These are phyloP conservation scores for Cenopis cana DNA, from an alignment of 2,888 invertebrate species.

Conservation along the genomic window DNA sequence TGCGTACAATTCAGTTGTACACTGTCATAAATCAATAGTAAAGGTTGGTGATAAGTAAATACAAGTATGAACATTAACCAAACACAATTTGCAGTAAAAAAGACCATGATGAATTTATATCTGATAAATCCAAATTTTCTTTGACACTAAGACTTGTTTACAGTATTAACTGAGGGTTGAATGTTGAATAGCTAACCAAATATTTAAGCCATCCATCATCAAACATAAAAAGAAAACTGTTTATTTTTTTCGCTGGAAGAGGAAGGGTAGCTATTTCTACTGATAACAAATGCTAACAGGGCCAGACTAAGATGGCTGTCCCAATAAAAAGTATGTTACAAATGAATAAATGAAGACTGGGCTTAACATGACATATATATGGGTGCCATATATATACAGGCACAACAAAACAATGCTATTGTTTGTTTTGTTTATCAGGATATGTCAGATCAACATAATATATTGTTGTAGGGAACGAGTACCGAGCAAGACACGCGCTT, in stretches of 20 bases:
- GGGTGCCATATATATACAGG: too few species aligned
- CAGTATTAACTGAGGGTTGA: neutral
- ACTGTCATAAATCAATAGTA: neutral
- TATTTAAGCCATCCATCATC: too few species aligned
- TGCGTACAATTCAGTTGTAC: neutral
- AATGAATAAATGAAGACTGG: too few species aligned
- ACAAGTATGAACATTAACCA: neutral
- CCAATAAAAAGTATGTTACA: too few species aligned
- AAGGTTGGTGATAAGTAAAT: neutral
- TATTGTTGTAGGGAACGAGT: conserved; percentile 93
- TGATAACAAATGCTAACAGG: too few species aligned
- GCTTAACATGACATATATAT: too few species aligned
- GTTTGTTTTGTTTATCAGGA: too few species aligned
- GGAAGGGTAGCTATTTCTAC: too few species aligned
- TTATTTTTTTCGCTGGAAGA: too few species aligned
- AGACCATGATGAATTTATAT: neutral
- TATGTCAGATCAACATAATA: neutral
- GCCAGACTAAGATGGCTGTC: too few species aligned
- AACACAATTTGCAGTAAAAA: neutral
- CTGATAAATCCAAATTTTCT: neutral
- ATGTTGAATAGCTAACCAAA: neutral
- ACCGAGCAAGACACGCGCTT: conserved; percentile 99
- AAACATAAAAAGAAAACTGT: too few species aligned
- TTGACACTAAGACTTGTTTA: neutral
- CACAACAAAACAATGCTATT: too few species aligned